Evolutionary conservation across 1,140 invertebrate species (phyloP), one percentile per base, ranked within the genome.

Genomic region (Drosophila nikananu): DNA sequence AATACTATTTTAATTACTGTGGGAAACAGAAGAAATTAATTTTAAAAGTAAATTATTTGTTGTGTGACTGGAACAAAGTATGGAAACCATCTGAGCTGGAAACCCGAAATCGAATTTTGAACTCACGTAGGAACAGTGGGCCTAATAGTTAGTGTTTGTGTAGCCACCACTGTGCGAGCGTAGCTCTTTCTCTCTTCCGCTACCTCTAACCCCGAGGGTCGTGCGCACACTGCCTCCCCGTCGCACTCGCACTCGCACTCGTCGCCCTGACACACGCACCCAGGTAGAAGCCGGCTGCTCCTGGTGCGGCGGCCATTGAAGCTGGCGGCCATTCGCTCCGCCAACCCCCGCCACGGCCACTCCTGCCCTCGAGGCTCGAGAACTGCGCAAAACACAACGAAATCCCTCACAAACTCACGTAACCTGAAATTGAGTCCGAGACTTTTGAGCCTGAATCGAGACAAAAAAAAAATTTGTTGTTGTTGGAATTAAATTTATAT

Each of bases 401-500:
- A 63, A 51, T 72, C 64, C 19, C 54, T 25, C 37, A 55, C 70
- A 49, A 37, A 44, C 66, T 66, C 66, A 75, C 68, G 52, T 60
- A 77, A 42, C 51, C 52, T 59, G 51, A 57, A 77, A 77, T 68
- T 55, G 65, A 61, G 48, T 77, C 51, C 51, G 62, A 67, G 73
- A 49, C 62, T 77, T 66, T 77, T 66, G 72, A 76, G 72, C 62
- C 55, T 42, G 73, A 67, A 52, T 66, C 52, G 54, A 67, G 62
- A 63, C 55, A 37, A 87, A 86, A 83, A 87, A 86, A 83, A 83
- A 80, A 86, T 86, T 63, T 76, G 62, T 82, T 79, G 75, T 79
- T 83, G 80, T 64, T 44, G 83, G 77, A 77, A 89, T 87, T 89
- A 89, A 89, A 87, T 89, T 72, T 89, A 89, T 81, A 83, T 83